Conservation (phyloP, 2,888 invertebrate species). For the Schrankia costaestrigalis region DNA sequence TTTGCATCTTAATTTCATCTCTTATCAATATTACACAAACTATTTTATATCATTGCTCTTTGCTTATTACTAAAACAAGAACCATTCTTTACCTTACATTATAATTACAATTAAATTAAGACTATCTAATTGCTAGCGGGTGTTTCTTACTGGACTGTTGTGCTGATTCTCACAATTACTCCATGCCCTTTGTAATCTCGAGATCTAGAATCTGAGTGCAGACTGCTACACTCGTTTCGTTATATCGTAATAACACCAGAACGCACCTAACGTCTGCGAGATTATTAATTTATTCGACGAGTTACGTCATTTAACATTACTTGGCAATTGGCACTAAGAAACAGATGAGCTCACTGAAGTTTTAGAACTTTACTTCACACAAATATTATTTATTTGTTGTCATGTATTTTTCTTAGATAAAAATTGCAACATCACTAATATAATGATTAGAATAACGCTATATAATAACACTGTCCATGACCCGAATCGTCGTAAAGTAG, state of each 20-base stretch:
- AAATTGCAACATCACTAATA: conserved; percentile 10
- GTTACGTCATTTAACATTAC: conserved; percentile 24
- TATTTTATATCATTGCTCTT: conserved; percentile 80
- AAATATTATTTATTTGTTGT: conserved; percentile 6
- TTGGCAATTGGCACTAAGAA: conserved; percentile 32
- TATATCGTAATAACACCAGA: conserved; percentile 7
- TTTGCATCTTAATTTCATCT: conserved; percentile 78
- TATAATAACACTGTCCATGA: conserved; percentile 16
- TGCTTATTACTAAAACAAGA: conserved; percentile 78
- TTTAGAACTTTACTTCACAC: conserved; percentile 20
- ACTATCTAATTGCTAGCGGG: conserved; percentile 78
- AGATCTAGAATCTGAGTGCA: conserved; percentile 41
- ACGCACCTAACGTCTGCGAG: conserved; percentile 17
- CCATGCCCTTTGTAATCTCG: conserved; percentile 54
- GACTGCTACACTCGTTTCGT: conserved; percentile 29
- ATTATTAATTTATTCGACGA: conserved; percentile 24
- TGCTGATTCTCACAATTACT: conserved; percentile 55
- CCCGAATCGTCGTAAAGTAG: conserved; percentile 13
- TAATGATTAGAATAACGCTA: conserved; percentile 10
- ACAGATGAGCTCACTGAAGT: conserved; percentile 31
- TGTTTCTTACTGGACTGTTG: conserved; percentile 72
- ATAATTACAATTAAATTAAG: conserved; percentile 78
- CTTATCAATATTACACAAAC: conserved; percentile 79
- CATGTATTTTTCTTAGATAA: conserved; percentile 11
- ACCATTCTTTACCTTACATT: conserved; percentile 77